Evolutionary conservation across 2,888 invertebrate genomes (phyloP).

Genomic region (Carcina quercana): DNA sequence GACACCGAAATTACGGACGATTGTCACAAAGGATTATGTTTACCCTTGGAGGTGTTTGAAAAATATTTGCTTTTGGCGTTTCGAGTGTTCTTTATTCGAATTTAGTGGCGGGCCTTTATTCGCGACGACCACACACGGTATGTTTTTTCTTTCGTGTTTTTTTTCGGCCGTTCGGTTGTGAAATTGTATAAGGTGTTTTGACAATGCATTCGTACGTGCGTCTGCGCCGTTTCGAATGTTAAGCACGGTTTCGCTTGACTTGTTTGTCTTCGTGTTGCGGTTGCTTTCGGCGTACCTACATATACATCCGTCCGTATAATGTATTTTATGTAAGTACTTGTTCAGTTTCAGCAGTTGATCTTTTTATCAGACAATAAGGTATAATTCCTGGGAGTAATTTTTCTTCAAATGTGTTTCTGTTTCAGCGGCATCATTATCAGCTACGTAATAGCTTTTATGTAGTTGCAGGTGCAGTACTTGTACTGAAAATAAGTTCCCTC

Average conservation of each 20-base stretch:
- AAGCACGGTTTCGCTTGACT: constrained; percentile 48
- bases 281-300: no score
- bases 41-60: constrained; percentile 62
- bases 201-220: constrained; percentile 66
- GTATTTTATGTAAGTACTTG: no score
- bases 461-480: no score
- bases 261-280: constrained; percentile 40
- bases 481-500: no score
- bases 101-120: constrained; percentile 48
- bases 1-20: constrained; percentile 58
- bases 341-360: no score
- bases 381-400: no score
- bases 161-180: constrained; percentile 31
- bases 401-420: no score
- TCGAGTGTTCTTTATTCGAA: constrained; percentile 57
- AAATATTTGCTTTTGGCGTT: constrained; percentile 62
- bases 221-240: constrained; percentile 54
- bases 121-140: constrained; percentile 55
- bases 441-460: no score
- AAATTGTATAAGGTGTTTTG: constrained; percentile 70
- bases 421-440: no score
- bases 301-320: no score
- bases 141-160: constrained; percentile 28
- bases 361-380: no score
- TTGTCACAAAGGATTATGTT: constrained; percentile 61